Percentiles rank a stretch among this genome's conserved stretches.
phyloP scores from a whole-genome alignment of 2,888 invertebrate species.

The Incurvaria masculella region DNA sequence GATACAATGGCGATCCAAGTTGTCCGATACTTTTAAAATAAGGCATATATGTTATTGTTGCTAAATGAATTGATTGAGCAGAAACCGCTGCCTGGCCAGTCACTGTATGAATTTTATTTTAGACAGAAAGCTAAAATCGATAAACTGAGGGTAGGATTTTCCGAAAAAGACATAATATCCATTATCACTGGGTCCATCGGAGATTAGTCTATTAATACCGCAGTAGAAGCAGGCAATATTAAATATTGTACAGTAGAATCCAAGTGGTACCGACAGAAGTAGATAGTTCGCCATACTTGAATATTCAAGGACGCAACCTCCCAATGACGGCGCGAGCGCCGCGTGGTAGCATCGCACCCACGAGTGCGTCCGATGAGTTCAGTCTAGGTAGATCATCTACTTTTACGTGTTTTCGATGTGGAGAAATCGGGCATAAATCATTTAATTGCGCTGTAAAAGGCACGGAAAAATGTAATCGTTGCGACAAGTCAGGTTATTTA shows the following conservation, averaged over 20 bases:
- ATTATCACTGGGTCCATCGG: slow-evolving; percentile 18
- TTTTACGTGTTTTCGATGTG: neutral
- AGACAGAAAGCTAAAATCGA: slow-evolving; percentile 11
- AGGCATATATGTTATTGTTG: slow-evolving; percentile 13
- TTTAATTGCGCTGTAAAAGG: neutral
- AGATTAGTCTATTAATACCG: slow-evolving; percentile 16
- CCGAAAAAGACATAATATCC: slow-evolving; percentile 2
- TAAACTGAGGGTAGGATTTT: slow-evolving; percentile 7
- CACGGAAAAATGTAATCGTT: neutral
- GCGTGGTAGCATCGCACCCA: too few relatives aligned
- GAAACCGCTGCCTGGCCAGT: neutral
- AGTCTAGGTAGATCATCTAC: too few relatives aligned
- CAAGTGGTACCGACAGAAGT: neutral
- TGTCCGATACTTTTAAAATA: slow-evolving; percentile 17
- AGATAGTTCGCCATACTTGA: neutral
- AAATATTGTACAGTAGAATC: slow-evolving; percentile 9
- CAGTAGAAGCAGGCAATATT: slow-evolving; percentile 17
- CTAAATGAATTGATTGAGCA: neutral
- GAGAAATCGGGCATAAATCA: neutral
- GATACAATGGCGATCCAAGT: slow-evolving; percentile 19
- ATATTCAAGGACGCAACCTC: too few relatives aligned
- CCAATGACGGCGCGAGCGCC: too few relatives aligned
- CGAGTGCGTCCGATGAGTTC: too few relatives aligned
- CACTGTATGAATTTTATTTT: slow-evolving; percentile 18
- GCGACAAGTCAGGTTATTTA: neutral